These are phyloP conservation scores for Wiebesia pumilae DNA, from an alignment of 1,140 invertebrate genomes.

Conservation along the genomic window DNA sequence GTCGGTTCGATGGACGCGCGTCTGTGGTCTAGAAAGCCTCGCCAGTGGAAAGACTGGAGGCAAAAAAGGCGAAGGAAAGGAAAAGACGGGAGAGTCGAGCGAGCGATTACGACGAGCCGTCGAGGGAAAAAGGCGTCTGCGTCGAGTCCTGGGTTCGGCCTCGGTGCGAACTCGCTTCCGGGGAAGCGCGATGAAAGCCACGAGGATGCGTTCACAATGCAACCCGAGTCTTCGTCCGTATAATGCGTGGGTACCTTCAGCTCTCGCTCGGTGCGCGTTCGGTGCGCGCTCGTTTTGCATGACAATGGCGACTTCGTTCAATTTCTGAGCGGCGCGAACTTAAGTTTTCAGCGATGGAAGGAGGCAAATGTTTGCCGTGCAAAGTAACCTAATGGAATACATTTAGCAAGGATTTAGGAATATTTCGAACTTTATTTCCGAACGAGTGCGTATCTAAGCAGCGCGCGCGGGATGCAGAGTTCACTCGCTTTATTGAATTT, in stretches of 20 bases:
- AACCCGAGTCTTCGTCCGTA: background rate
- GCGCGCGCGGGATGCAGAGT: too few species aligned
- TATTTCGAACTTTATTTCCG: too few species aligned
- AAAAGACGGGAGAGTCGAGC: background rate
- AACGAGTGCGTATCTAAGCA: too few species aligned
- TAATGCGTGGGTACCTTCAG: background rate
- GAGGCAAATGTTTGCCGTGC: background rate
- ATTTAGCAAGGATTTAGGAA: too few species aligned
- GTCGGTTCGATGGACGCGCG: slow-evolving; percentile 12
- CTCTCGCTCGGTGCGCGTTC: background rate
- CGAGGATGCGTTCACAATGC: slow-evolving; percentile 6
- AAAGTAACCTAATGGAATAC: background rate
- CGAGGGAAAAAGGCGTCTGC: slow-evolving; percentile 39
- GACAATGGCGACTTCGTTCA: background rate
- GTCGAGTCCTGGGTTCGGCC: too few species aligned
- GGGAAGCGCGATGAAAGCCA: background rate
- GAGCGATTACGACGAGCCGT: background rate
- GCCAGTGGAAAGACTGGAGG: background rate
- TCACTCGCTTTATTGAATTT: background rate
- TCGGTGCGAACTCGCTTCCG: background rate
- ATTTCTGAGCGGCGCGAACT: background rate
- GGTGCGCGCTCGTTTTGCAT: background rate
- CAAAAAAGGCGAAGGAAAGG: background rate
- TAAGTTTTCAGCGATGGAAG: background rate
- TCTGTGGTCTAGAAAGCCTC: background rate